These are phyloP conservation scores for Tarsius wallacei DNA, from an alignment of 2,797 vertebrate genomes.

Conservation along the genomic window DNA sequence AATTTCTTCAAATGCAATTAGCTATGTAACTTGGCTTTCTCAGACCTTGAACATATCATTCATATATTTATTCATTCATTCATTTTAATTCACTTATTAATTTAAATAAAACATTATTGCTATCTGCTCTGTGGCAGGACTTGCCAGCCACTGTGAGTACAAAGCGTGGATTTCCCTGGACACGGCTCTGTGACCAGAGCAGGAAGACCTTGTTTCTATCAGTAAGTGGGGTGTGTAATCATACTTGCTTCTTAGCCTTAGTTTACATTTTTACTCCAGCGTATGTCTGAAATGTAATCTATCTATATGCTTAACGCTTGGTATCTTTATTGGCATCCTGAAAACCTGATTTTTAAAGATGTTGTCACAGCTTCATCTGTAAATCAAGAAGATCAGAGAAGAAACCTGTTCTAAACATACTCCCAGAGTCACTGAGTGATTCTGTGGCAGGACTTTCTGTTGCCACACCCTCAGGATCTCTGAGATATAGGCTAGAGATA, in stretches of 20 bases:
- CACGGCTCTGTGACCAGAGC: background rate
- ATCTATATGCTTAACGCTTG: background rate
- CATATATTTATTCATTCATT: background rate
- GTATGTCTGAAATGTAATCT: background rate
- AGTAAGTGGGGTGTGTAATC: background rate
- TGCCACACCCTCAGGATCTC: rapidly evolving
- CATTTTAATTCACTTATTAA: background rate
- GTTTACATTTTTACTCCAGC: background rate
- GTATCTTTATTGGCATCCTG: background rate
- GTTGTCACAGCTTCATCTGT: background rate
- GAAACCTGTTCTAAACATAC: background rate
- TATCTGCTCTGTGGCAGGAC: background rate
- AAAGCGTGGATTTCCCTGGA: background rate
- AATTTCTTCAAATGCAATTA: background rate
- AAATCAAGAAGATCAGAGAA: background rate
- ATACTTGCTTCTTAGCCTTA: background rate
- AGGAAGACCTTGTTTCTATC: background rate
- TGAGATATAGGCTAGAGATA: no score
- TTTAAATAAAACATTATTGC: background rate
- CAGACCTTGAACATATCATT: background rate
- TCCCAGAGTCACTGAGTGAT: background rate
- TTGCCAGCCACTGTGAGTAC: background rate
- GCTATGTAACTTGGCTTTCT: background rate
- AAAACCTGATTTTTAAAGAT: background rate
- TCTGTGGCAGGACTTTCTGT: background rate